These are phyloP conservation scores for Oncorhynchus gorbuscha DNA, from an alignment of 2,113 vertebrate genomes.

Conservation along the genomic window DNA sequence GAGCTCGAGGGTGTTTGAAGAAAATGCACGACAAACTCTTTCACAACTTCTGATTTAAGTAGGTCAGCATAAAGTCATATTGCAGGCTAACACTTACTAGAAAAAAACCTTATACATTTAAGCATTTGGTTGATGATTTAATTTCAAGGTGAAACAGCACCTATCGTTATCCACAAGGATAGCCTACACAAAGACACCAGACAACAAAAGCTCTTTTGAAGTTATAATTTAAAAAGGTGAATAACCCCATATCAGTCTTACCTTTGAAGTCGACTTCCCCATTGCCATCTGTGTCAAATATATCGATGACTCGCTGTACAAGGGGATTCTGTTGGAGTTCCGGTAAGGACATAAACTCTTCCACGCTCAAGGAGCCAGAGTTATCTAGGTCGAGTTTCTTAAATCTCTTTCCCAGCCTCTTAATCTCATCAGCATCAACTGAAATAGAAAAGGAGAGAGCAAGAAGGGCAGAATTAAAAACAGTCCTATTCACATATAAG, in stretches of 20 bases:
- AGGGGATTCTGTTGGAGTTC: constrained; percentile 94
- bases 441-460: neutral
- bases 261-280: constrained; percentile 97
- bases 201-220: too few species aligned
- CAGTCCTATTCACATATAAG: neutral
- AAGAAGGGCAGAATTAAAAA: neutral
- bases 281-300: constrained; percentile 96
- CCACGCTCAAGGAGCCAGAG: constrained; percentile 92
- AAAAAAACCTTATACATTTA: neutral
- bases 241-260: constrained; percentile 57
- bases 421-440: constrained; percentile 97
- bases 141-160: too few species aligned
- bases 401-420: constrained; percentile 94
- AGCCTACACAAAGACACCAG: too few species aligned
- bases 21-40: neutral
- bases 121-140: too few species aligned
- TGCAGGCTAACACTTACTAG: neutral
- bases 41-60: neutral
- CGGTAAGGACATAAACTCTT: constrained; percentile 95
- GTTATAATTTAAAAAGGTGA: too few species aligned
- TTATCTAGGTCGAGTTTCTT: constrained; percentile 96
- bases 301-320: constrained; percentile 95
- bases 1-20: constrained; percentile 6
- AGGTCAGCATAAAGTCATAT: neutral
- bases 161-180: too few species aligned